Evolutionary conservation across 2,888 invertebrate genomes (phyloP), one percentile per base, ranked within the genome.

Genomic region (Stratiomys singularior): DNA sequence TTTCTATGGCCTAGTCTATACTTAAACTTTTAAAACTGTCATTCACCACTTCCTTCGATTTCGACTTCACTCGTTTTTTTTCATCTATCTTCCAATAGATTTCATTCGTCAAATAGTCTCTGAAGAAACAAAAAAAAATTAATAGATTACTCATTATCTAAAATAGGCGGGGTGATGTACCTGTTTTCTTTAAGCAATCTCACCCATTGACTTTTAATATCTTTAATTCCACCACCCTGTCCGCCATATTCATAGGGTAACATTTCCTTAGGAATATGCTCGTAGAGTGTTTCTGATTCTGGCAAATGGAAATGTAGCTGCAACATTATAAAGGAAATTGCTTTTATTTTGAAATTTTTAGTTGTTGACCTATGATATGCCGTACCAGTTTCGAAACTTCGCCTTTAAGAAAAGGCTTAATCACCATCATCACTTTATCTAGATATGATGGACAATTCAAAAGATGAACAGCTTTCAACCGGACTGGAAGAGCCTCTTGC

Each of bases 221-320:
- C 89, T 0, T 88, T 88, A 25, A 92, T 85, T 60, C 89, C 87
- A n/a, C 91, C 92, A 0, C 89, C 90, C 76, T 89, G 88, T 0
- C 93, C 93, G 28, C 93, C 93, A 80, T 92, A 93, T 82, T 93
- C 93, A 25, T 88, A 87, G 0, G 93, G 93, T 72, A 93, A 82
- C 78, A 93, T 85, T 60, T 92, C 91, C 81, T 87, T 89, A 0
- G 93, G 91, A 47, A 93, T 88, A 82, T 89, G 90, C 74, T 92
- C 88, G 82, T 89, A 91, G 0, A 93, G 85, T 0, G 92, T 91
- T 3, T 89, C 89, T 0, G 93, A 89, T 81, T 91, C 90, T 0
- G 93, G 92, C 80, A 90, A 88, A 84, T 93, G 93, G 85, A 92
- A 93, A 82, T 92, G 91, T 30, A 93, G 89, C 92, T 93, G 84